These are phyloP conservation scores for Acleris emargana DNA, from an alignment of 2,888 invertebrate genomes.

Conservation along the genomic window DNA sequence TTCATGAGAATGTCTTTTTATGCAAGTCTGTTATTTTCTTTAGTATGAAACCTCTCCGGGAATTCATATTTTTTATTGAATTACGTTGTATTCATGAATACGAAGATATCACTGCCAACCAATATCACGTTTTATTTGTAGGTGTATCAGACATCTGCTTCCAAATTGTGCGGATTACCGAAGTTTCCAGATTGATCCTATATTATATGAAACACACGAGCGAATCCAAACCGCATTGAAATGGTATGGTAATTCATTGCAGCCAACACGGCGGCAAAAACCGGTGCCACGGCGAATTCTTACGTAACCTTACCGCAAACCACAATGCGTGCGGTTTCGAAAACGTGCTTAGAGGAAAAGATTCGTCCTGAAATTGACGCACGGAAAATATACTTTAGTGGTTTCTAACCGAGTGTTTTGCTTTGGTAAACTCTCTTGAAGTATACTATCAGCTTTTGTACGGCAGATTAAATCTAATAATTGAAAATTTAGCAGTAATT, in stretches of 20 bases:
- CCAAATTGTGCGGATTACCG: constrained; percentile 18
- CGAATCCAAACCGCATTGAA: constrained; percentile 1
- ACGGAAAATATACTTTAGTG: constrained; percentile 17
- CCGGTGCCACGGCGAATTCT: constrained; percentile 10
- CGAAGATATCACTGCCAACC: constrained; percentile 19
- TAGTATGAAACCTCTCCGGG: constrained; percentile 7
- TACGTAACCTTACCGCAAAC: constrained; percentile 20
- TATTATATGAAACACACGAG: not conserved
- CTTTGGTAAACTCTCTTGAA: not conserved
- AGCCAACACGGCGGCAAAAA: constrained; percentile 12
- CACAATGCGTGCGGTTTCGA: constrained; percentile 14
- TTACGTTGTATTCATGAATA: constrained; percentile 20
- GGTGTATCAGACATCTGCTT: constrained; percentile 18
- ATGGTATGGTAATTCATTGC: constrained; percentile 16
- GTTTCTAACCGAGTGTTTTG: constrained; percentile 4
- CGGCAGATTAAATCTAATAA: too few relatives aligned
- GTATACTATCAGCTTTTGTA: too few relatives aligned
- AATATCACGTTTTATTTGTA: constrained; percentile 27
- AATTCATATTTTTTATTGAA: constrained; percentile 32
- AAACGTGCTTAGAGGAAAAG: constrained; percentile 18
- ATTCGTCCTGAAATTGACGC: constrained; percentile 14
- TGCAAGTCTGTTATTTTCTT: constrained; percentile 12
- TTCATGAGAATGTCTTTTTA: constrained; percentile 9
- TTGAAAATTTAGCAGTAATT: too few relatives aligned
- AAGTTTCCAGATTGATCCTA: constrained; percentile 11